These are phyloP conservation scores for Torymus tubicola DNA, from an alignment of 2,888 invertebrate genomes.

Conservation along the genomic window DNA sequence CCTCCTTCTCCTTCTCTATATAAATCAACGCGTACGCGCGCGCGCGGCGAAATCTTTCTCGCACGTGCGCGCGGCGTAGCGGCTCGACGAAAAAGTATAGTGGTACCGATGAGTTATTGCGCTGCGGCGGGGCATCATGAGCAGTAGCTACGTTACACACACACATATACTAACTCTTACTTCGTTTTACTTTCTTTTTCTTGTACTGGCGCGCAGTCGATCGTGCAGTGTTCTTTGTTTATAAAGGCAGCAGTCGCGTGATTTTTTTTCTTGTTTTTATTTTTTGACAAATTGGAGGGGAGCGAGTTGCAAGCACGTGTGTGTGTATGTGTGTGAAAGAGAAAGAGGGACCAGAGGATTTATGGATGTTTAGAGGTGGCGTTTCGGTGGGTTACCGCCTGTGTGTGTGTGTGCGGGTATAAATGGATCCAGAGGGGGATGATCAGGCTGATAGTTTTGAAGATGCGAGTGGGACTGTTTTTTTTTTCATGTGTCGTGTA, in stretches of 20 bases:
- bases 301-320: background rate
- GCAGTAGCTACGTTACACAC: background rate
- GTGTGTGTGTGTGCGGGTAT: too few species aligned
- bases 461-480: too few species aligned
- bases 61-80: background rate
- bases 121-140: background rate
- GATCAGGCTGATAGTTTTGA: too few species aligned
- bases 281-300: slow-evolving; percentile 26
- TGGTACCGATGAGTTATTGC: slow-evolving; percentile 36
- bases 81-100: background rate
- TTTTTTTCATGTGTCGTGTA: too few species aligned
- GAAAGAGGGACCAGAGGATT: too few species aligned
- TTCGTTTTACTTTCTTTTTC: background rate
- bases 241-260: too few species aligned
- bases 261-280: background rate
- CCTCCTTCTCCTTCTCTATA: background rate
- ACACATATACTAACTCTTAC: background rate
- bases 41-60: slow-evolving; percentile 4
- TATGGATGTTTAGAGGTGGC: too few species aligned
- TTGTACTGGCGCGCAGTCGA: background rate
- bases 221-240: too few species aligned
- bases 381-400: too few species aligned
- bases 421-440: too few species aligned
- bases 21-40: slow-evolving; percentile 22
- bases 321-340: too few species aligned